Evolutionary conservation across 2,888 invertebrate genomes (phyloP).

Genomic region (Dyspetes luteomarginatus): DNA sequence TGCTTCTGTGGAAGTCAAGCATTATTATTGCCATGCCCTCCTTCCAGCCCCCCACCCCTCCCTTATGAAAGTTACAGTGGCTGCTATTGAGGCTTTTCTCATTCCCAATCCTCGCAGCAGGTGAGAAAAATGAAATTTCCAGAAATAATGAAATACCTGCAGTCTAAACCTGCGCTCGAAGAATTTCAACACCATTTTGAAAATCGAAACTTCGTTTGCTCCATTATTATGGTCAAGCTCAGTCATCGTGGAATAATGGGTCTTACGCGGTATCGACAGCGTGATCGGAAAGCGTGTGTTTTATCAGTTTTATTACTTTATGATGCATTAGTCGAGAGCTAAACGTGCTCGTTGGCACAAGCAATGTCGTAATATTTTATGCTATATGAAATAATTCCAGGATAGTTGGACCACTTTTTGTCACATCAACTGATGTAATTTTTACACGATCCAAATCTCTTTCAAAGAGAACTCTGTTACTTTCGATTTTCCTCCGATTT

Average conservation of each 20-base stretch:
- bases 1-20: conserved; percentile 28
- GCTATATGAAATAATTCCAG: too few relatives aligned
- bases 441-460: too few relatives aligned
- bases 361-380: conserved; percentile 40
- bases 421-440: too few relatives aligned
- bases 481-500: too few relatives aligned
- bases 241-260: conserved; percentile 12
- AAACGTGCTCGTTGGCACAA: conserved; percentile 3
- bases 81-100: background rate
- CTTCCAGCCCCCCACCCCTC: background rate
- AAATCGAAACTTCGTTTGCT: conserved; percentile 33
- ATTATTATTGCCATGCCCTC: background rate
- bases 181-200: conserved; percentile 9
- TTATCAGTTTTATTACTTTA: conserved; percentile 45
- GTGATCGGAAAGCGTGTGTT: conserved; percentile 24
- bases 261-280: background rate
- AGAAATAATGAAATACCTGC: background rate
- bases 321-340: conserved; percentile 18
- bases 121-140: background rate
- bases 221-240: conserved; percentile 2
- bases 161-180: background rate
- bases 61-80: background rate
- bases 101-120: background rate
- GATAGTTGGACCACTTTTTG: too few relatives aligned
- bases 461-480: too few relatives aligned